Evolutionary conservation across 2,113 vertebrate species (phyloP).

Genomic region (Cnemophilus loriae): DNA sequence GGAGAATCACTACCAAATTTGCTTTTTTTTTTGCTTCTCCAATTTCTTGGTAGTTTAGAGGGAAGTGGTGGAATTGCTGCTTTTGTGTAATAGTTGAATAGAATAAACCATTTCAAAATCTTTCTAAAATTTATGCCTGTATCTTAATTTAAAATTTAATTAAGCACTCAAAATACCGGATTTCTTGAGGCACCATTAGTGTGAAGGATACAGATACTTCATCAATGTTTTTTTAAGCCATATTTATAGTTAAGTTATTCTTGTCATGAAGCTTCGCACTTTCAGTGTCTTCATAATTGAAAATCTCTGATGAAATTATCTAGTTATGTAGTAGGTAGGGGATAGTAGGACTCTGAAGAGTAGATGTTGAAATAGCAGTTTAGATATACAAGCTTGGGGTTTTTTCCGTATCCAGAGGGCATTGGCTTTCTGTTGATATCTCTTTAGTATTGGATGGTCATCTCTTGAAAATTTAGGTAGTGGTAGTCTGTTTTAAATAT

Average conservation of each 20-base stretch:
- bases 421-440: background rate
- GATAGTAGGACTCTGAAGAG: background rate
- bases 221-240: background rate
- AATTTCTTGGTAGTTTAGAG: background rate
- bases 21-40: background rate
- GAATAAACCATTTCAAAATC: background rate
- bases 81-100: background rate
- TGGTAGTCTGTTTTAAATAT: background rate
- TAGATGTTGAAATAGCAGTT: background rate
- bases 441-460: background rate
- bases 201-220: background rate
- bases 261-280: background rate
- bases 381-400: background rate
- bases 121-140: background rate
- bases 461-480: background rate
- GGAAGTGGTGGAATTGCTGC: background rate
- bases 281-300: background rate
- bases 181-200: background rate
- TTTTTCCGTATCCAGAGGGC: background rate
- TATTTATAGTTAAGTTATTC: background rate
- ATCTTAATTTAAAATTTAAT: background rate
- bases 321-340: accelerated
- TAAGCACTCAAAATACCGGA: background rate
- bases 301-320: background rate
- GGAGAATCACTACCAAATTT: background rate